Evolutionary conservation across 2,888 invertebrate species (phyloP), one percentile per base, ranked within the genome.

Genomic region (Volucella inanis): DNA sequence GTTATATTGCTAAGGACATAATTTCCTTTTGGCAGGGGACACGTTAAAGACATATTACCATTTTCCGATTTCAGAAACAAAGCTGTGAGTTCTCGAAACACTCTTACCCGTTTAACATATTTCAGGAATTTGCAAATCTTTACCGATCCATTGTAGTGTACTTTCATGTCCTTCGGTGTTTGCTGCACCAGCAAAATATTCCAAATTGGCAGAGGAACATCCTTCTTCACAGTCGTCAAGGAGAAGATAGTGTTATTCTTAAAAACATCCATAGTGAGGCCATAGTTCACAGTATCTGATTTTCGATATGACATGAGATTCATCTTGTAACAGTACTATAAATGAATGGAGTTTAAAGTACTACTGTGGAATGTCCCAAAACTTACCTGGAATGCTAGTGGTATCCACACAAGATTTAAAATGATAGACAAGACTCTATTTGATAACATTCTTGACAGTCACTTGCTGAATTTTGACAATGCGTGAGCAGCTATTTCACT

Each of bases 91-190:
- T 88, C 89, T 1, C 88, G 87, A 87, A 90, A 89, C 8, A 90
- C 87, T 3, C 87, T 87, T 4, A 89, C 88, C 4, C 89, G 89
- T 4, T 88, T 88, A 3, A 89, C 87, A 22, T 88, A 89, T 10
- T 88, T 88, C 88, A 88, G 88, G 61, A 90, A 89, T 3, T 91
- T 90, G 38, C 90, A 90, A 0, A 89, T 88, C 52, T 87, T 89
- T 1, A 88, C 81, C 0, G 89, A 87, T 10, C 88, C 70, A 70
- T 90, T 89, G 75, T 89, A 90, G 11, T 90, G 87, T 0, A 74
- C 76, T 2, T 88, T 89, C 38, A 14, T 55, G 8, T 84, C 88
- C 1, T 1, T 55, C 1, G n/a, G 12, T 11, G 38, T 59, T 2
- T 59, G 67, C 50, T 90, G 91, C 0, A 89, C 18, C 0, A 90